Conservation (phyloP, 2,113 vertebrate genomes). For the Calidris pugnax region DNA sequence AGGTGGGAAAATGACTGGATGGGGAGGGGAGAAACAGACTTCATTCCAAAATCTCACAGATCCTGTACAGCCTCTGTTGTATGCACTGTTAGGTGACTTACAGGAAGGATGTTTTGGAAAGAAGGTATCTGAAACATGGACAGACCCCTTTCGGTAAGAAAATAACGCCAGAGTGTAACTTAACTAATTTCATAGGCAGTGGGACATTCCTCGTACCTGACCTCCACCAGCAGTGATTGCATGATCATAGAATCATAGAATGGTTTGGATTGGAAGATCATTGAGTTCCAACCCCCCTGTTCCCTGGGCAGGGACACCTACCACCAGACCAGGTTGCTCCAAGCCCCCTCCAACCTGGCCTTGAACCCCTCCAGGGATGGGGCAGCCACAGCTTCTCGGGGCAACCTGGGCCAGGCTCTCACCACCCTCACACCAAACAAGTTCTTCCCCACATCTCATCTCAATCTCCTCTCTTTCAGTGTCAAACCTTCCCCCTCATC, state of each 20-base stretch:
- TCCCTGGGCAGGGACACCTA: neutral
- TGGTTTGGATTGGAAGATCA: neutral
- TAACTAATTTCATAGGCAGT: neutral
- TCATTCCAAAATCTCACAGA: neutral
- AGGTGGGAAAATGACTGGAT: neutral
- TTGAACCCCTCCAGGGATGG: neutral
- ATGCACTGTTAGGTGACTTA: accelerated
- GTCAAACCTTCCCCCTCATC: neutral
- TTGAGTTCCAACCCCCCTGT: neutral
- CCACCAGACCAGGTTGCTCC: neutral
- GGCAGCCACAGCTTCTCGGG: neutral
- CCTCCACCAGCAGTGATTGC: neutral
- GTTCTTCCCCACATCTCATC: neutral
- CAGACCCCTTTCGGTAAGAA: neutral
- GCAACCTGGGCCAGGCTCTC: neutral
- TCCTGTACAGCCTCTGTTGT: neutral
- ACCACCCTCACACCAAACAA: no score
- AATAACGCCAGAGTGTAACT: accelerated
- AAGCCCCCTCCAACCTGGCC: neutral
- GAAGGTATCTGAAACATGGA: neutral
- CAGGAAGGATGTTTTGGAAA: neutral
- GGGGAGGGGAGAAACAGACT: no score
- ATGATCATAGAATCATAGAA: neutral
- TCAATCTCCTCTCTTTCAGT: neutral
- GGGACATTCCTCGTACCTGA: accelerated